Evolutionary conservation across 2,797 vertebrate species (phyloP), one percentile per base, ranked within the genome.

Genomic region (Poecilia wingei): DNA sequence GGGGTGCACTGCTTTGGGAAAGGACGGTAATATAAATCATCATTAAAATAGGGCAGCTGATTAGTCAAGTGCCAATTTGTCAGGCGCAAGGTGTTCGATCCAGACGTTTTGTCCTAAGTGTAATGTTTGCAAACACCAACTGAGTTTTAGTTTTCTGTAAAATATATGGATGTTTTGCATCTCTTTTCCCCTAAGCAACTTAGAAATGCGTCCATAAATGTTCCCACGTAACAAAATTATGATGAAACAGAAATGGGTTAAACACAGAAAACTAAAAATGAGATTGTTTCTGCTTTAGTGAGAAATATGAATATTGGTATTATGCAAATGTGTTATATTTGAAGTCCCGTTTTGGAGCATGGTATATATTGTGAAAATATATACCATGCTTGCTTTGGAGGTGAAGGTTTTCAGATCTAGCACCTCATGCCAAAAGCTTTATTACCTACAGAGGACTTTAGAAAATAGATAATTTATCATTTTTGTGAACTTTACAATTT

Each of bases 1-100:
- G 74, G 25, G 82, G 59, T 87, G 81, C 74, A 82, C 66, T 66
- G 75, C 69, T 77, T 79, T 31, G 59, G 53, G 66, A 64, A 53
- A 7, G 10, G 66, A 33, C 7, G 10, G 12, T 70, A 10, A 13
- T 28, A 36, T 70, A 70, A 70, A 70, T 46, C 39, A 16, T 7
- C 5, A 46, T 70, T 46, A 46, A 43, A 68, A n/a, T 14, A 45
- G 66, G 39, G 41, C 66, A 12, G 41, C 39, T 43, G 4, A 70
- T n/a, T 46, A 70, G 25, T 16, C 68, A 70, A 70, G 25, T 16
- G 13, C 28, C 6, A 70, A 28, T 13, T 70, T 28, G 3, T 70
- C 41, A 45, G 41, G 12, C 68, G 6, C 10, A 45, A 70, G 41
- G 25, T n/a, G 68, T 70, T 45, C 4, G 41, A 70, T 70, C 68